Conservation (phyloP, 2,888 invertebrate genomes). For the Campoplex nolae region DNA sequence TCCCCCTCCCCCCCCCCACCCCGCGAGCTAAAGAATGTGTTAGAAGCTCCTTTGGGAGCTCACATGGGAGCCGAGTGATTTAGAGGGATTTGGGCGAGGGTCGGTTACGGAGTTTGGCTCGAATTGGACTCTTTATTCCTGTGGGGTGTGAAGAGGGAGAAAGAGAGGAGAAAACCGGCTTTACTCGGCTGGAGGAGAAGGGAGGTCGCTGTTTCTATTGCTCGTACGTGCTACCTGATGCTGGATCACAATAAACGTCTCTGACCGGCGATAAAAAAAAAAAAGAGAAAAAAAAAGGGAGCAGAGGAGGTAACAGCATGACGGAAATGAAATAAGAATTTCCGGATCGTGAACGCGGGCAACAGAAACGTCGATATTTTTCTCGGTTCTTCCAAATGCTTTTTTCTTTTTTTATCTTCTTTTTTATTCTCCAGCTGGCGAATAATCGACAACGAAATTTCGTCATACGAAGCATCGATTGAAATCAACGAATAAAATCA, state of each 20-base stretch:
- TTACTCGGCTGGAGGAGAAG: not conserved
- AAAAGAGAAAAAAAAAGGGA: not conserved
- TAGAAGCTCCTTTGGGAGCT: conserved; percentile 60
- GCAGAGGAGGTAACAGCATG: conserved; percentile 33
- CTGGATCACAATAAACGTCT: conserved; percentile 69
- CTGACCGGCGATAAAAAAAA: conserved; percentile 64
- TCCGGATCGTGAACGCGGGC: conserved; percentile 10
- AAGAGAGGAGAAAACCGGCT: not conserved
- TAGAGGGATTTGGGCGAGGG: conserved; percentile 53
- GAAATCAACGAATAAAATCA: no score
- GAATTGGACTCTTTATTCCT: conserved; percentile 50
- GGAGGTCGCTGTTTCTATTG: conserved; percentile 43
- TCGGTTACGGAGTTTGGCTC: conserved; percentile 9
- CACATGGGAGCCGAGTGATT: conserved; percentile 62
- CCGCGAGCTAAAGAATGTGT: conserved; percentile 54
- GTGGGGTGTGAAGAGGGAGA: conserved; percentile 30
- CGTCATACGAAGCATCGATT: not conserved
- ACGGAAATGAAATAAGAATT: conserved; percentile 68
- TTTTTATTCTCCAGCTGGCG: not conserved
- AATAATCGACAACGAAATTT: not conserved
- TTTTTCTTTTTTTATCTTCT: not conserved
- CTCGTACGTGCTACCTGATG: conserved; percentile 61
- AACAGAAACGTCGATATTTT: not conserved
- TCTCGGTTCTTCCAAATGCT: no score
- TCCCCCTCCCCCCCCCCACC: not conserved